Conservation (phyloP, 2,113 vertebrate genomes). For the Aegithalos caudatus region DNA sequence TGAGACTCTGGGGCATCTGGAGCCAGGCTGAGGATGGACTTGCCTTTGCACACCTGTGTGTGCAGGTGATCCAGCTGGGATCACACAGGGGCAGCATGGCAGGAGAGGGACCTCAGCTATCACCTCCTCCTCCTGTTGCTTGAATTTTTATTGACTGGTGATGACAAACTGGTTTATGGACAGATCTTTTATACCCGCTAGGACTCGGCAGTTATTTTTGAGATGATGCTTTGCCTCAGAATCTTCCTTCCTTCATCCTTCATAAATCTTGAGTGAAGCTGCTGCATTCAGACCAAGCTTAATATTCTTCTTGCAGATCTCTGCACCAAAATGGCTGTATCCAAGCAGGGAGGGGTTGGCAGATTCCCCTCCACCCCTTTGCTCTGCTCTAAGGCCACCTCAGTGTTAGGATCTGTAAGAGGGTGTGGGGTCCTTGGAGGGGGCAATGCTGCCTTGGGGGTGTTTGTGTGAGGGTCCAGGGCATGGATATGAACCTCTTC, state of each 20-base stretch:
- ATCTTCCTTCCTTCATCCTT: slow-evolving; percentile 70
- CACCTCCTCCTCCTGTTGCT: not conserved
- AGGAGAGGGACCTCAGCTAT: not conserved
- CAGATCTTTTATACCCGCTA: slow-evolving; percentile 58
- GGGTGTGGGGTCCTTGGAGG: not conserved
- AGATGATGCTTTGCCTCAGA: slow-evolving; percentile 63
- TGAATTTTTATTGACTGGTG: slow-evolving; percentile 55
- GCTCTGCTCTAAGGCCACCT: not conserved
- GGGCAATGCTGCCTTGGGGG: not conserved
- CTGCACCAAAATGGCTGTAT: slow-evolving; percentile 63
- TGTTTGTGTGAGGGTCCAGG: not conserved
- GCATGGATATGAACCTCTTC: not conserved
- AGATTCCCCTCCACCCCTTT: not conserved
- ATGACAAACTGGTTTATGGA: slow-evolving; percentile 67
- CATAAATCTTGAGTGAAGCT: slow-evolving; percentile 66
- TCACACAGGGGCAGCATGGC: accelerated
- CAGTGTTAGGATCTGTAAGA: not conserved
- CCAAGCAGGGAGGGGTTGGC: not conserved
- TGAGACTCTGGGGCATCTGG: accelerated
- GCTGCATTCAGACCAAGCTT: slow-evolving; percentile 68
- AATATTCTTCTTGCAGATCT: slow-evolving; percentile 70
- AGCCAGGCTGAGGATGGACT: not conserved
- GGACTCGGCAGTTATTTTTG: slow-evolving; percentile 66
- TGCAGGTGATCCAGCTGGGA: accelerated
- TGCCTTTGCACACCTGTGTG: no score